Conservation (phyloP, 2,113 vertebrate genomes). For the Notechis scutatus region DNA sequence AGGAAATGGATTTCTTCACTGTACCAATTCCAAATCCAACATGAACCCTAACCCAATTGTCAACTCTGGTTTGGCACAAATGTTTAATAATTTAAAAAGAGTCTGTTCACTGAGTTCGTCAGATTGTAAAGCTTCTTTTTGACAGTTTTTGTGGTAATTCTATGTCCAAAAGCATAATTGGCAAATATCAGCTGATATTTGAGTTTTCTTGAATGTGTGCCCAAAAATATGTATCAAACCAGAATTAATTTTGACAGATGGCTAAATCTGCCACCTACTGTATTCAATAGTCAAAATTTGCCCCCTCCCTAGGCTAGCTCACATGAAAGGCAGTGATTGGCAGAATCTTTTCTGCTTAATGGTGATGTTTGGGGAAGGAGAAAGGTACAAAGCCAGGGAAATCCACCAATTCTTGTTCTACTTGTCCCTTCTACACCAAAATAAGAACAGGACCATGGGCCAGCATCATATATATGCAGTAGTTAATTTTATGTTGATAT, state of each 20-base stretch:
- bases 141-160: background rate
- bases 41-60: background rate
- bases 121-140: background rate
- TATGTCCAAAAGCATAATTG: background rate
- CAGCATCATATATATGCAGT: background rate
- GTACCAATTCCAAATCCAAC: background rate
- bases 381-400: background rate
- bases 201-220: background rate
- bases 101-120: background rate
- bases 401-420: background rate
- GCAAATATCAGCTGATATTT: background rate
- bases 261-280: background rate
- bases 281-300: background rate
- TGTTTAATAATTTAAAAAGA: background rate
- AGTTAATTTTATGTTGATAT: background rate
- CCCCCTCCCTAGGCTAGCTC: background rate
- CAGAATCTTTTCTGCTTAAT: background rate
- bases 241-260: background rate
- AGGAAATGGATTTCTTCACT: background rate
- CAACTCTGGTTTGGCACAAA: background rate
- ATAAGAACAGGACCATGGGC: background rate
- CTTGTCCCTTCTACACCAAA: background rate
- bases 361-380: background rate
- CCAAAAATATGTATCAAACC: background rate
- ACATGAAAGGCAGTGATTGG: background rate